Evolutionary conservation across 2,888 invertebrate genomes (phyloP).

Genomic region (Xestia xanthographa): DNA sequence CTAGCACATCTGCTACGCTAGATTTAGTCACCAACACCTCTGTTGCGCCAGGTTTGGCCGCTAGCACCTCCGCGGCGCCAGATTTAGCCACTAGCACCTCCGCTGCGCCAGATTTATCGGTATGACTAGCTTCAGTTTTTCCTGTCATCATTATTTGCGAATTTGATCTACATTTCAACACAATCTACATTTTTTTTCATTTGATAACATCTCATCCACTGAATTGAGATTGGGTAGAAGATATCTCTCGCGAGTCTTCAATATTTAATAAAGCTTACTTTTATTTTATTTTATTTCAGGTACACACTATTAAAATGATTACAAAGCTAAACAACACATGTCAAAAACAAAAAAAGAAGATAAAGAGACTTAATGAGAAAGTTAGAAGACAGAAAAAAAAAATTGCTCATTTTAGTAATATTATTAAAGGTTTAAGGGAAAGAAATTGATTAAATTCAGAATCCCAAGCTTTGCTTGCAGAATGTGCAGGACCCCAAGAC

Average conservation of each 20-base stretch:
- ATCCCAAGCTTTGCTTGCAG: conserved; percentile 8
- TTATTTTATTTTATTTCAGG: conserved; percentile 5
- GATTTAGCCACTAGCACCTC: background rate
- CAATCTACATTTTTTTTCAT: too few species aligned
- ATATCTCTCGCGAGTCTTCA: background rate
- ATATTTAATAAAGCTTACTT: conserved; percentile 14
- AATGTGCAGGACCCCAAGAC: conserved; percentile 12
- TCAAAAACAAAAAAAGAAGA: conserved; percentile 2
- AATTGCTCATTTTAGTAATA: background rate
- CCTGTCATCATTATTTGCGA: too few species aligned
- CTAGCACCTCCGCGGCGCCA: background rate
- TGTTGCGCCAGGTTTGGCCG: background rate
- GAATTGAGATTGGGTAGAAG: background rate
- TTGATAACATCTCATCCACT: background rate
- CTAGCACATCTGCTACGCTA: background rate
- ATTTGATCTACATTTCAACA: too few species aligned
- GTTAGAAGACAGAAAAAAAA: conserved; percentile 10
- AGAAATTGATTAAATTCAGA: background rate
- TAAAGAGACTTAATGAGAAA: conserved; percentile 4
- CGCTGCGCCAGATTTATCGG: background rate
- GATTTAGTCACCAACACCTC: background rate
- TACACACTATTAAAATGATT: background rate
- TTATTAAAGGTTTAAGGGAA: background rate
- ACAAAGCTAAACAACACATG: background rate
- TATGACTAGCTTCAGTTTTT: background rate